A percentile compares a stretch with the other conserved stretches of the same genome.
Conservation (phyloP, 1,140 invertebrate genomes). For the Megalopta genalis region DNA sequence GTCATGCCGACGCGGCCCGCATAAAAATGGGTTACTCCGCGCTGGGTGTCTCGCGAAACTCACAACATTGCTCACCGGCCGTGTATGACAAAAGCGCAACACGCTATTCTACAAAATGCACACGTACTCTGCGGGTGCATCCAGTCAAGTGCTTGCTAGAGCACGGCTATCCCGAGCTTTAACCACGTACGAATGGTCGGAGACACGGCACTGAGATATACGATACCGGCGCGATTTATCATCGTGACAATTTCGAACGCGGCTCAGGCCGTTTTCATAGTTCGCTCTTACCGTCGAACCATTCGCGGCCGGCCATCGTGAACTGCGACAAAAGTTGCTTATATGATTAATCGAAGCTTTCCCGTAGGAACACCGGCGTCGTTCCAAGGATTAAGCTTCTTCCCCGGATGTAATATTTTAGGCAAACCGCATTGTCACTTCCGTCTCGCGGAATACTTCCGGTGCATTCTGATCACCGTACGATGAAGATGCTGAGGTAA, state of each 20-base stretch:
- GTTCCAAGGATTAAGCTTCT: conserved; percentile 54
- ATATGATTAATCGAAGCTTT: conserved; percentile 66
- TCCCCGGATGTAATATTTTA: conserved; percentile 36
- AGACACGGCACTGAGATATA: conserved; percentile 49
- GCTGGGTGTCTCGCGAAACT: conserved; percentile 8
- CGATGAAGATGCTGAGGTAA: neutral
- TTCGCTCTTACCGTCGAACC: neutral
- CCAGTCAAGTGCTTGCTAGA: conserved; percentile 31
- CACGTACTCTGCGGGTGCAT: conserved; percentile 34
- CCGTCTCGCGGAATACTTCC: conserved; percentile 19
- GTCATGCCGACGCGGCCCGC: neutral
- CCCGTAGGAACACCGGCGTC: conserved; percentile 14
- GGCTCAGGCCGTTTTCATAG: conserved; percentile 31
- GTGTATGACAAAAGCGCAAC: conserved; percentile 45
- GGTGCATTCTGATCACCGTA: neutral
- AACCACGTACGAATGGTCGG: conserved; percentile 46
- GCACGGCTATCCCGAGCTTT: conserved; percentile 32
- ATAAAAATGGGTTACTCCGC: conserved; percentile 10
- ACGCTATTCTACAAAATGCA: conserved; percentile 13
- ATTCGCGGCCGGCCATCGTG: conserved; percentile 3
- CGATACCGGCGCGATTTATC: conserved; percentile 63
- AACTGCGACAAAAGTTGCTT: conserved; percentile 57
- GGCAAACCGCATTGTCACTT: neutral
- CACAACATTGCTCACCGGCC: conserved; percentile 26
- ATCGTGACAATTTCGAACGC: conserved; percentile 62